Evolutionary conservation across 2,113 vertebrate species (phyloP).

Genomic region (Lontra canadensis): DNA sequence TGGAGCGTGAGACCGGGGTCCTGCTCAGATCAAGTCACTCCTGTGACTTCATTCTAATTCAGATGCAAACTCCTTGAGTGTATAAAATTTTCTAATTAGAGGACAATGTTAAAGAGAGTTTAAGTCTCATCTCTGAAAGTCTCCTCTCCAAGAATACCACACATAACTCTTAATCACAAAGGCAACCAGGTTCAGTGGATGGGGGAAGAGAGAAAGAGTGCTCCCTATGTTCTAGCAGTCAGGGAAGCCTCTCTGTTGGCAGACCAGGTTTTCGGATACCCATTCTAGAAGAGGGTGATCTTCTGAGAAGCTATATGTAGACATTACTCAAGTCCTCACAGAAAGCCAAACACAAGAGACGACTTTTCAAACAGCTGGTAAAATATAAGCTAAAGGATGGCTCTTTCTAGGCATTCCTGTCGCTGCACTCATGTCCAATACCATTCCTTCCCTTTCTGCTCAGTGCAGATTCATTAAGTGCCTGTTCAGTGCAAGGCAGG

Average conservation of each 20-base stretch:
- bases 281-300: not conserved
- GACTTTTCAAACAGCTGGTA: conserved; percentile 22
- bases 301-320: not conserved
- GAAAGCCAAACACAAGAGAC: conserved; percentile 12
- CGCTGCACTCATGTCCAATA: not conserved
- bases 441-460: not conserved
- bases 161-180: conserved; percentile 16
- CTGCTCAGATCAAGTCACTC: not conserved
- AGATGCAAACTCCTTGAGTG: not conserved
- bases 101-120: conserved; percentile 34
- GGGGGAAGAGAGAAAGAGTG: not conserved
- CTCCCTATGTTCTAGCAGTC: not conserved
- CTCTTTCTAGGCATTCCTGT: not conserved
- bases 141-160: conserved; percentile 6
- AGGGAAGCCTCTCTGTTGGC: not conserved
- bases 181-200: not conserved
- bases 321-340: conserved; percentile 4
- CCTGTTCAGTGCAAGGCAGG: not conserved
- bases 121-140: not conserved
- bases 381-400: conserved; percentile 2
- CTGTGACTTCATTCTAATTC: conserved; percentile 41
- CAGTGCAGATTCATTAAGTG: not conserved
- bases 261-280: not conserved
- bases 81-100: not conserved
- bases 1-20: not conserved